Percentiles rank a stretch among this genome's conserved stretches.
phyloP scores from a whole-genome alignment of 1,140 invertebrate species.

The Daktulosphaira vitifoliae region DNA sequence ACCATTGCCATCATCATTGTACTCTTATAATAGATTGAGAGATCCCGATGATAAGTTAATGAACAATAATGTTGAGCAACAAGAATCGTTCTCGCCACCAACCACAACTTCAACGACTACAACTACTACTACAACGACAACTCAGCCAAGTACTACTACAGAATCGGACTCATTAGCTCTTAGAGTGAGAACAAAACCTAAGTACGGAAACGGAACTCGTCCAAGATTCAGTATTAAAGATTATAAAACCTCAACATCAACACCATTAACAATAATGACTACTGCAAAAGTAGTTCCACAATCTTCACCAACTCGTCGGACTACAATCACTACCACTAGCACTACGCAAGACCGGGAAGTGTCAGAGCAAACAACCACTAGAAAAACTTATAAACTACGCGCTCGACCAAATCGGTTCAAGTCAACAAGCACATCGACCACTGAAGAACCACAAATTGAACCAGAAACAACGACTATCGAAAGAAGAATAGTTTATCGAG shows the following conservation, averaged over 20 bases:
- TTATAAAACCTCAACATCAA: constrained; percentile 43
- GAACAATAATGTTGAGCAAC: not conserved
- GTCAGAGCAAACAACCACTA: not conserved
- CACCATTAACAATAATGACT: not conserved
- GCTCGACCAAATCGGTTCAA: constrained; percentile 35
- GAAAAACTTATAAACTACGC: constrained; percentile 37
- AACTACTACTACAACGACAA: constrained; percentile 3
- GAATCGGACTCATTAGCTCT: not conserved
- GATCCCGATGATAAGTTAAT: not conserved
- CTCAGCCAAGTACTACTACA: constrained; percentile 29
- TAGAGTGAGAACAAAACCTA: constrained; percentile 35
- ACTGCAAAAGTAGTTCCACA: not conserved
- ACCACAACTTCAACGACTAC: constrained; percentile 32
- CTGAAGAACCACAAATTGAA: constrained; percentile 42
- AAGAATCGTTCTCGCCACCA: not conserved
- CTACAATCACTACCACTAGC: constrained; percentile 16
- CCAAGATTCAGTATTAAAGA: constrained; percentile 43
- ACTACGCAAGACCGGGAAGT: constrained; percentile 6
- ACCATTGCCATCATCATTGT: not conserved
- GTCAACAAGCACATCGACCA: constrained; percentile 38
- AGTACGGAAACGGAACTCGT: constrained; percentile 37
- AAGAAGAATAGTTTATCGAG: constrained; percentile 2
- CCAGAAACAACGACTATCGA: constrained; percentile 13
- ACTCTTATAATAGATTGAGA: not conserved
- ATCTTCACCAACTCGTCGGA: not conserved